A percentile compares a stretch with the other conserved stretches of the same genome.
phyloP scores from a whole-genome alignment of 2,113 vertebrate genomes.

The Progne subis region DNA sequence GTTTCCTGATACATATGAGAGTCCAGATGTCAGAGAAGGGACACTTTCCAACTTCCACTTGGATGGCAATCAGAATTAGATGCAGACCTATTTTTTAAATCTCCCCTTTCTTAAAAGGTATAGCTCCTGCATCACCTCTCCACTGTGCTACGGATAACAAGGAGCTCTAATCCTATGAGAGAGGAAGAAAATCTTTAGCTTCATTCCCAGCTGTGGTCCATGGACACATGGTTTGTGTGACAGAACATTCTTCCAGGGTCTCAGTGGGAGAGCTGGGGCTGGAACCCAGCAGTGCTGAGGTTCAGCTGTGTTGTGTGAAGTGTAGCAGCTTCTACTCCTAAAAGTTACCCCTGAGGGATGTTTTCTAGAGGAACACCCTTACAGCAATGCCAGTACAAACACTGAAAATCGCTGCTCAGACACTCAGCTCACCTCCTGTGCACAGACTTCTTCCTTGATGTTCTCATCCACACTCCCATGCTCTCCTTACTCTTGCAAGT shows the following conservation, averaged over 20 bases:
- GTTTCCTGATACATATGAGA: background rate
- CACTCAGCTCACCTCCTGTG: background rate
- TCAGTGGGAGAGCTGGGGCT: accelerated
- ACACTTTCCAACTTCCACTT: background rate
- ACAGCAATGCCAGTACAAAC: background rate
- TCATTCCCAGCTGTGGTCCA: background rate
- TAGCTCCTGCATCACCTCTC: background rate
- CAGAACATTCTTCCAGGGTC: background rate
- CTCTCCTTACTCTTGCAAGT: background rate
- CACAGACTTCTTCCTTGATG: background rate
- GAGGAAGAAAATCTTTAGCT: background rate
- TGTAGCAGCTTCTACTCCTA: background rate
- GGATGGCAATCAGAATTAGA: background rate
- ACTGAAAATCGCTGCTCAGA: background rate
- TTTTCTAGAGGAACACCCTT: background rate
- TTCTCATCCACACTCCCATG: background rate
- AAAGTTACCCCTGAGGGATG: background rate
- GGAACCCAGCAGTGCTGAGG: background rate
- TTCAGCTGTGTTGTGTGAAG: background rate
- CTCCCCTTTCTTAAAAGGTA: background rate
- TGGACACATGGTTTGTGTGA: background rate
- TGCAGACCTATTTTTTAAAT: background rate
- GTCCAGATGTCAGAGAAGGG: background rate
- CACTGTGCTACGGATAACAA: background rate
- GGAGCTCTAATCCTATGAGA: background rate